phyloP scores from a whole-genome alignment of 2,888 invertebrate species.

The Scrobipalpa atriplicella region DNA sequence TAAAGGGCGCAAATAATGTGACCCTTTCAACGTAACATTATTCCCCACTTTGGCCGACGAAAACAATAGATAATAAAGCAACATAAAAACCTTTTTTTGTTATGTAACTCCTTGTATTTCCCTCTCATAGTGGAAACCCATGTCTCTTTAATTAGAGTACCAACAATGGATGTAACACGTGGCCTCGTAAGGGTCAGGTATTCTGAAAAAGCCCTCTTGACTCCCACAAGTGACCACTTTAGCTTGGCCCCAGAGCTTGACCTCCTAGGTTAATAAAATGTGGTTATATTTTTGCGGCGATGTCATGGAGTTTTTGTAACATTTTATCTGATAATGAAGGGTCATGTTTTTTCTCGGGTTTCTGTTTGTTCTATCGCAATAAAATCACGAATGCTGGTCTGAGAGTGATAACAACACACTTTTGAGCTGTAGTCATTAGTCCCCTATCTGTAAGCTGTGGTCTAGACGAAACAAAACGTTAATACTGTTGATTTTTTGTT shows the following conservation, averaged over 20 bases:
- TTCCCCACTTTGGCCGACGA: slow-evolving; percentile 18
- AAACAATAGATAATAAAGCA: slow-evolving; percentile 26
- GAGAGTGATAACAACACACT: neutral
- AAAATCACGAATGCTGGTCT: neutral
- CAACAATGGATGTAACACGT: slow-evolving; percentile 48
- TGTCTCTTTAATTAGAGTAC: slow-evolving; percentile 57
- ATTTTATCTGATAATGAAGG: too few relatives aligned
- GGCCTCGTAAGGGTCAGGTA: slow-evolving; percentile 48
- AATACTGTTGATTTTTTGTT: too few relatives aligned
- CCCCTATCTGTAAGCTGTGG: too few relatives aligned
- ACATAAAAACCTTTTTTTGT: slow-evolving; percentile 28
- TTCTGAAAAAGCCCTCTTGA: slow-evolving; percentile 38
- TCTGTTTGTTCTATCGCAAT: too few relatives aligned
- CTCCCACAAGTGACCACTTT: neutral
- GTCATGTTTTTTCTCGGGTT: too few relatives aligned
- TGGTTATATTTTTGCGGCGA: too few relatives aligned
- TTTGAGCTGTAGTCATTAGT: too few relatives aligned
- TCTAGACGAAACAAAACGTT: too few relatives aligned
- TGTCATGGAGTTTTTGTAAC: too few relatives aligned
- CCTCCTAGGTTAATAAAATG: too few relatives aligned
- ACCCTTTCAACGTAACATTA: slow-evolving; percentile 10
- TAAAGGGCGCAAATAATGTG: neutral
- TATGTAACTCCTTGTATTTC: slow-evolving; percentile 33
- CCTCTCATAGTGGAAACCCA: slow-evolving; percentile 47
- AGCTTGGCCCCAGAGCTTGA: too few relatives aligned